Percentiles rank a stretch among this genome's conserved stretches.
Evolutionary conservation across 2,113 vertebrate species (phyloP).

Genomic region (Psittacula cyanocephala): DNA sequence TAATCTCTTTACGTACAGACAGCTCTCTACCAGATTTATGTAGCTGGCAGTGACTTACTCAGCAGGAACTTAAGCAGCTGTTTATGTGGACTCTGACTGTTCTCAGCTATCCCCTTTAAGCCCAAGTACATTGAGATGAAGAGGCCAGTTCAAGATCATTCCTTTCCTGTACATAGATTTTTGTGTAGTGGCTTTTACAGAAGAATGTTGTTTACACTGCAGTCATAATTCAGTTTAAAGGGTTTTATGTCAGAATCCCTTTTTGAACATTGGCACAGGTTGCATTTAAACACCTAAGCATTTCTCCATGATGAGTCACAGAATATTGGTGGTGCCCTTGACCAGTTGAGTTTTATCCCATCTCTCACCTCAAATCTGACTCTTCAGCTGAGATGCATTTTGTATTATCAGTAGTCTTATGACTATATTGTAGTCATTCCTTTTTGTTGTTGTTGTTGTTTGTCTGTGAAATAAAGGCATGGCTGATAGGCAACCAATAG

Average conservation of each 20-base stretch:
- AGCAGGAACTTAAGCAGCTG: not conserved
- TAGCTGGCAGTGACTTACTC: not conserved
- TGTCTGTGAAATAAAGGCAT: not conserved
- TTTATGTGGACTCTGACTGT: not conserved
- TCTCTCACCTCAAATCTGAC: not conserved
- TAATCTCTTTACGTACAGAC: not conserved
- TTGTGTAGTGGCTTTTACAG: not conserved
- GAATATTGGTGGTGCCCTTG: not conserved
- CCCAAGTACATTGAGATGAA: not conserved
- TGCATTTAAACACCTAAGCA: not conserved
- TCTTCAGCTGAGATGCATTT: not conserved
- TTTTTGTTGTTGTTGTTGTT: not conserved
- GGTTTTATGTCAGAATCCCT: not conserved
- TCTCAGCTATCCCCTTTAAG: not conserved
- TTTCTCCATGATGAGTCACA: not conserved
- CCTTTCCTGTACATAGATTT: not conserved
- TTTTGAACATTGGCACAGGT: not conserved
- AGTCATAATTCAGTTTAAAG: not conserved
- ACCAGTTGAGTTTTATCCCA: not conserved
- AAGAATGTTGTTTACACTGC: not conserved
- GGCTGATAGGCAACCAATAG: not conserved
- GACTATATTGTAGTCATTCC: not conserved
- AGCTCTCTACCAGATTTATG: not conserved
- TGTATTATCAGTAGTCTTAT: not conserved
- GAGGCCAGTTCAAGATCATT: not conserved